phyloP scores from a whole-genome alignment of 2,888 invertebrate species.

The Ceratothoa steindachneri region DNA sequence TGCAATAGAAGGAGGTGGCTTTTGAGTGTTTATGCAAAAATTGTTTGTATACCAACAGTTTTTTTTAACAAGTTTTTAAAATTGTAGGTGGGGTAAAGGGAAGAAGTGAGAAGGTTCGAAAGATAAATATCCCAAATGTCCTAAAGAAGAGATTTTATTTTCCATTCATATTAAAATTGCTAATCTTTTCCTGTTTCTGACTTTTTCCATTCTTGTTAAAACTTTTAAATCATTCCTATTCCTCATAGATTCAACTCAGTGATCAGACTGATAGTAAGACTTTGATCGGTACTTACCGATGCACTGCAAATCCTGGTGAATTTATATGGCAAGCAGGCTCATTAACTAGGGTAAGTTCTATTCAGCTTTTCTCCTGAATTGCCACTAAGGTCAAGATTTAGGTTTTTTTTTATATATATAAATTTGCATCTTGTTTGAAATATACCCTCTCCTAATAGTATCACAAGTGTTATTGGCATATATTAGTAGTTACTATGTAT shows the following conservation, averaged over 20 bases:
- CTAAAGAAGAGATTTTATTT: no score
- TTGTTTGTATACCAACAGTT: no score
- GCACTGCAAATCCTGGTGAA: constrained; percentile 94
- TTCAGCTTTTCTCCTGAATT: constrained; percentile 17
- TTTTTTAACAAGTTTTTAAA: no score
- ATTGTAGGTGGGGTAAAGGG: no score
- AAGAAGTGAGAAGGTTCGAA: no score
- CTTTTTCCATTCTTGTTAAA: no score
- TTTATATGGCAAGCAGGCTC: constrained; percentile 96
- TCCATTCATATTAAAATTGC: no score
- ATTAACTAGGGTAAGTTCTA: constrained; percentile 70
- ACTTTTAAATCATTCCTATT: background rate
- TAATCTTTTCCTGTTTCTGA: no score
- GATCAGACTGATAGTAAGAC: constrained; percentile 96
- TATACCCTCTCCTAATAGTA: background rate
- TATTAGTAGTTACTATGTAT: background rate
- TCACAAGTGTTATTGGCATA: background rate
- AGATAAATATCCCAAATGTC: no score
- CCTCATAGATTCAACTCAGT: constrained; percentile 85
- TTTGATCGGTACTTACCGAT: constrained; percentile 85
- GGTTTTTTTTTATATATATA: background rate
- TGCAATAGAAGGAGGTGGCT: no score
- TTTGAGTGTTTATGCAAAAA: no score
- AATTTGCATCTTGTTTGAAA: constrained; percentile 10
- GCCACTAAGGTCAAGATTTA: background rate